Conservation (phyloP, 2,113 vertebrate species). For the Perognathus longimembris region DNA sequence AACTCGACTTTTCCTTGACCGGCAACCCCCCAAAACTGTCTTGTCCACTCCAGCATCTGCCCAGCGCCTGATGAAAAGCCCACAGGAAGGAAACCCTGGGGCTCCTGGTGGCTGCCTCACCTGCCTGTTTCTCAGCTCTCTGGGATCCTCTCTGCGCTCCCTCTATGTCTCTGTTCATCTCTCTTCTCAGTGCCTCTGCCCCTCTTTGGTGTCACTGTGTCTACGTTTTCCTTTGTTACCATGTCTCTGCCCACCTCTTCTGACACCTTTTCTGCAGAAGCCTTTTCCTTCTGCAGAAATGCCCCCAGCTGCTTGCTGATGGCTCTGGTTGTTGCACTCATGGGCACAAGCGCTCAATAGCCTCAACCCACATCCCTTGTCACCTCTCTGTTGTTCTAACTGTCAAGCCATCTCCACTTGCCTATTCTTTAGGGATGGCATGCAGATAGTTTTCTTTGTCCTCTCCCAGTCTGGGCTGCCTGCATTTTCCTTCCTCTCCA, state of each 20-base stretch:
- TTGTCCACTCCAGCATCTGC: background rate
- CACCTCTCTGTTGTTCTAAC: slow-evolving; percentile 18
- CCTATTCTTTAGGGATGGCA: background rate
- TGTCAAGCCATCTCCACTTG: background rate
- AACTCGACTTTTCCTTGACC: background rate
- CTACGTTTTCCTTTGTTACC: background rate
- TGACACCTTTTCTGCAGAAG: background rate
- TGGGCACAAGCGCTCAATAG: background rate
- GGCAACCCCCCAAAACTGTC: background rate
- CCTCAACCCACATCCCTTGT: background rate
- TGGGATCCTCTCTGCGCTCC: background rate
- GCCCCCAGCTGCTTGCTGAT: background rate
- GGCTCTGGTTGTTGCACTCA: background rate
- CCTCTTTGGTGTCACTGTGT: background rate
- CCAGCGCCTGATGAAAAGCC: background rate
- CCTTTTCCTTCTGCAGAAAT: background rate
- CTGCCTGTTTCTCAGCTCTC: background rate
- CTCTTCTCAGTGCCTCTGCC: background rate
- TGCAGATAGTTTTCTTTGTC: slow-evolving; percentile 23
- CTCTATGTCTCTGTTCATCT: background rate
- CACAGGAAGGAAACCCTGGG: background rate
- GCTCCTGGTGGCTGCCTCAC: background rate
- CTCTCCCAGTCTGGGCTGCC: slow-evolving; percentile 5
- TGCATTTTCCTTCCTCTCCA: background rate
- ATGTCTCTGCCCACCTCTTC: background rate